phyloP scores from a whole-genome alignment of 2,113 vertebrate species.

The Forbesichthys agassizii region DNA sequence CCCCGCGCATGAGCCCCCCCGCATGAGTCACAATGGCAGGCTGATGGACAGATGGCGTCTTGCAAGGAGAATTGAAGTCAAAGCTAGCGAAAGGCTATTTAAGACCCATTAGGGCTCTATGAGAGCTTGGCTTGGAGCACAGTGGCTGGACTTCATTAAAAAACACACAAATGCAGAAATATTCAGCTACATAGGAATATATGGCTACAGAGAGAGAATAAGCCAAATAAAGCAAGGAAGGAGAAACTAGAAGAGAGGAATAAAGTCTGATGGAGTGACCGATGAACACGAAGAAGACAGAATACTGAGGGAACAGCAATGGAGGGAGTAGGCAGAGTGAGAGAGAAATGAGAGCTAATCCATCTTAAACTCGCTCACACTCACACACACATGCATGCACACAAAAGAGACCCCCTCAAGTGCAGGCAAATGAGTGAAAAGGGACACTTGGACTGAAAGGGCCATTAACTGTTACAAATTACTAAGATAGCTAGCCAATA shows the following conservation, averaged over 20 bases:
- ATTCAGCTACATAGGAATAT: constrained; percentile 7
- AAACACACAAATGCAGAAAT: constrained; percentile 26
- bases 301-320: background rate
- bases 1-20: background rate
- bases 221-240: constrained; percentile 24
- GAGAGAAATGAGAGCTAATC: background rate
- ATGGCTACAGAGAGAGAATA: background rate
- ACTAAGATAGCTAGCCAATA: too few species aligned
- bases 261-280: background rate
- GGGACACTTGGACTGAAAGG: too few species aligned
- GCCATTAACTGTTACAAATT: too few species aligned
- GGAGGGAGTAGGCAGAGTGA: background rate
- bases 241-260: background rate
- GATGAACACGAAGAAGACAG: constrained; percentile 1
- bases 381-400: too few species aligned
- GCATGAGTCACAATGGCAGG: constrained; percentile 40
- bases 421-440: too few species aligned
- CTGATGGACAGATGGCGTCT: constrained; percentile 67
- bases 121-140: constrained; percentile 59
- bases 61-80: constrained; percentile 44
- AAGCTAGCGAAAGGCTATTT: constrained; percentile 61
- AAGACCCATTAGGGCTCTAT: constrained; percentile 65
- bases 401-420: too few species aligned
- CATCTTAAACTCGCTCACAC: too few species aligned
- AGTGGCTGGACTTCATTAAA: constrained; percentile 38